A percentile compares a stretch with the other conserved stretches of the same genome.
Evolutionary conservation across 2,113 vertebrate genomes (phyloP).

Genomic region (Cyanoliseus patagonus): DNA sequence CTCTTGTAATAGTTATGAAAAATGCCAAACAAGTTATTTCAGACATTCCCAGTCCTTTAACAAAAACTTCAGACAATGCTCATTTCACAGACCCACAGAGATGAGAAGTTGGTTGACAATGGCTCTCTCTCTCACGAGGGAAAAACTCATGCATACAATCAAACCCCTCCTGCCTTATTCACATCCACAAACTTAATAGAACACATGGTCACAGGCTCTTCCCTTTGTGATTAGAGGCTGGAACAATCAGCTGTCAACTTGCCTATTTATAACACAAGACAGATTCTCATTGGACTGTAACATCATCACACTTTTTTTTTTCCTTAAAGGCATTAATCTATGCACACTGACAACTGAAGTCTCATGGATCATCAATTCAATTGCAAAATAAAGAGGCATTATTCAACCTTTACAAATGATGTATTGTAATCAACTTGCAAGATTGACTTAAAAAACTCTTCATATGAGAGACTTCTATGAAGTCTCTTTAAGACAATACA

Average conservation of each 20-base stretch:
- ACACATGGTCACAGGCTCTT: neutral
- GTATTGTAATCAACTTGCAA: neutral
- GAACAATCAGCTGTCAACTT: neutral
- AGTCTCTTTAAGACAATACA: fast-evolving
- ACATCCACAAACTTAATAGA: neutral
- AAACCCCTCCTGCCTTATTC: neutral
- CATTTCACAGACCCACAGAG: neutral
- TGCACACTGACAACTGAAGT: neutral
- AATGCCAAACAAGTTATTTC: neutral
- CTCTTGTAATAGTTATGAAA: neutral
- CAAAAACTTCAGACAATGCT: neutral
- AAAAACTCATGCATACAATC: neutral
- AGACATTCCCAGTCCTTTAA: neutral
- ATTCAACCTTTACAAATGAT: neutral
- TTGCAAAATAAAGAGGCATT: neutral
- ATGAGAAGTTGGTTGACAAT: neutral
- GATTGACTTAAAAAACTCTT: neutral
- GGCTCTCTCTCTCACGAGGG: neutral
- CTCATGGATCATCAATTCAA: neutral
- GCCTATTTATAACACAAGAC: neutral
- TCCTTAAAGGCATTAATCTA: neutral
- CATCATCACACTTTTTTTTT: neutral
- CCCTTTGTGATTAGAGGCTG: neutral
- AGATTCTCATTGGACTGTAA: neutral
- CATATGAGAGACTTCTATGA: neutral